Percentiles rank a stretch among this genome's conserved stretches.
Conservation (phyloP, 1,140 invertebrate genomes). For the Phocides pigmalion region DNA sequence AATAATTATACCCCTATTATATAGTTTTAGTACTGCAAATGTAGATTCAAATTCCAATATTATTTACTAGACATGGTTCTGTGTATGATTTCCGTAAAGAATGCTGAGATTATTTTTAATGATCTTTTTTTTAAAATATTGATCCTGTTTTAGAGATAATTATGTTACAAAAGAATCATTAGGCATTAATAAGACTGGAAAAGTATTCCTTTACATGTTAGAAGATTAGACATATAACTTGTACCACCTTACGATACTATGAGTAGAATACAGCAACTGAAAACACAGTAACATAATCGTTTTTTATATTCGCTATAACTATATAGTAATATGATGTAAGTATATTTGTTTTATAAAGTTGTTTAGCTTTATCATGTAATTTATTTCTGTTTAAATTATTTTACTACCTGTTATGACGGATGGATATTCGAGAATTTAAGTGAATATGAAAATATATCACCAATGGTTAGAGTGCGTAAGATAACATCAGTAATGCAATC, state of each 20-base stretch:
- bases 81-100: conserved; percentile 19
- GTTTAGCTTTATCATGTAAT: conserved; percentile 22
- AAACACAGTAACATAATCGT: conserved; percentile 3
- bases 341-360: conserved; percentile 6
- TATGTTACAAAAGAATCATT: conserved; percentile 37
- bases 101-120: conserved; percentile 18
- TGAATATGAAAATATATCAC: neutral
- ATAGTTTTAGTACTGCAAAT: conserved; percentile 28
- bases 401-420: conserved; percentile 2
- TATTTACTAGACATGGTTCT: conserved; percentile 20
- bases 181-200: conserved; percentile 63
- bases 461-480: neutral
- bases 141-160: conserved; percentile 25
- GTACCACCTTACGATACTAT: conserved; percentile 12
- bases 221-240: conserved; percentile 7
- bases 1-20: conserved; percentile 28
- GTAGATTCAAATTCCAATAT: conserved; percentile 23
- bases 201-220: conserved; percentile 52
- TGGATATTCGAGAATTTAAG: neutral
- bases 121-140: conserved; percentile 22
- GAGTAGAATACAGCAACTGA: neutral
- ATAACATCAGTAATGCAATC: neutral
- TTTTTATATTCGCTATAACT: conserved; percentile 8
- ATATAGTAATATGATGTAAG: conserved; percentile 1
- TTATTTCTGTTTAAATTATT: conserved; percentile 20